Base-by-base conservation (phyloP, 2,113 vertebrate species). In the Seriola quinqueradiata region DNA sequence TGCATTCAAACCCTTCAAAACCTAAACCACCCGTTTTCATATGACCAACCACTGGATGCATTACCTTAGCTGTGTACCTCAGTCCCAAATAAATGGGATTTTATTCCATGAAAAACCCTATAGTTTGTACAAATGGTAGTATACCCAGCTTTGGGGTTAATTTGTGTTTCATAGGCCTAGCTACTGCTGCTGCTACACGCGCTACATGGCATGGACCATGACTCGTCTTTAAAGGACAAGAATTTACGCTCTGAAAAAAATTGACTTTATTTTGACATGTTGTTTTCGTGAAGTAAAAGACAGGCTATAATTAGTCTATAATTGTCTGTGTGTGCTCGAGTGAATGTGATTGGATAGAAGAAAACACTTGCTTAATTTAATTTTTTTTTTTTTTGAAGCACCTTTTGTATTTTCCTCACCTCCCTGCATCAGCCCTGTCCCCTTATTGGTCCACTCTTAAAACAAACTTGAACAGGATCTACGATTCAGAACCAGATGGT, bases 51-150 rank as follows among this genome's bases (percentile, higher is more conserved):
- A 77, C 75, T 82, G 76, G 64, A 75, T 52, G 61, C 64, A 63
- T 77, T 69, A 81, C 52, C 36, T 58, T 50, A 61, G 68, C 78
- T 75, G 59, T 84, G 82, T 91, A 84, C 84, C 83, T 87, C 88
- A 85, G 32, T 82, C 78, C 72, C 63, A 19, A 25, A 69, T 57
- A 46, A 66, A 70, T 63, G 46, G 71, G 81, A 73, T 63, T 89
- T 76, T 52, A 73, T 83, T 79, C 70, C 52, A 84, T 80, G 70
- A 17, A 60, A 86, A 69, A 73, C 34, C 32, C 44, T 54, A 25
- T 70, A 77, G 77, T 82, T 69, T 61, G 54, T 79, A 79, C 28
- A 83, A 57, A 79, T 70, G 58, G 14, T 82, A 65, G 73, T 69
- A 48, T 28, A 17, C 63, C 60, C 32, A 13, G 70, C 40, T 68